Base-by-base conservation (phyloP, 2,113 vertebrate species). In the Protobothrops mucrosquamatus region DNA sequence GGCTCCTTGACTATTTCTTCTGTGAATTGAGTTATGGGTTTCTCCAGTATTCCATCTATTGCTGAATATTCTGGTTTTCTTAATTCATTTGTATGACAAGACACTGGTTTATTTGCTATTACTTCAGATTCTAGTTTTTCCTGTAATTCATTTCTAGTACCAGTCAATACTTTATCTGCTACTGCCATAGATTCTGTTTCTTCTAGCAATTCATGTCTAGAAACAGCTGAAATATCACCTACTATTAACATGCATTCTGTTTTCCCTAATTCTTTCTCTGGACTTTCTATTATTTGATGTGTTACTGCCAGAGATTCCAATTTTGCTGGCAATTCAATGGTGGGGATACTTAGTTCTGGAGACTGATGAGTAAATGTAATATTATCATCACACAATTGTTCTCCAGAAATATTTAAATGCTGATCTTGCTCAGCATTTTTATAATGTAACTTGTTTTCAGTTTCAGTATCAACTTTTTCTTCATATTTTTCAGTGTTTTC, bases 401-500 rank as follows among this genome's bases (percentile, higher is more conserved):
- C 93, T 95, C 92, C 93, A 87, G 93, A 88, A 96, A 92, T 93
- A 94, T 92, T 90, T 39, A 85, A 54, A 11, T 7, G 6, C 94
- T 94, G 69, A 51, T 2, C 81, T 94, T 95, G 86, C 92, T 96
- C 94, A 94, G n/a, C 20, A 87, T 88, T 94, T 95, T 95, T 52
- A 95, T 22, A 95, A 89, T 24, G 48, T 3, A 52, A 81, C 46
- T 87, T 89, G 94, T 23, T 93, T 69, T 94, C 85, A 89, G 90
- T 26, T 94, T 95, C 93, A 22, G 2, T 5, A 1, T n/a, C 48
- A 69, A 85, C 91, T 94, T 91, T 92, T 93, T 56, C 54, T 74
- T 97, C 93, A 93, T 6, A 51, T 93, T 95, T 94, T 64, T 93
- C 95, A 95, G n/a, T 92, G 48, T 94, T 89, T 6, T 39, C 89